Evolutionary conservation across 2,797 vertebrate genomes (phyloP).

Genomic region (Arnoldichthys spilopterus): DNA sequence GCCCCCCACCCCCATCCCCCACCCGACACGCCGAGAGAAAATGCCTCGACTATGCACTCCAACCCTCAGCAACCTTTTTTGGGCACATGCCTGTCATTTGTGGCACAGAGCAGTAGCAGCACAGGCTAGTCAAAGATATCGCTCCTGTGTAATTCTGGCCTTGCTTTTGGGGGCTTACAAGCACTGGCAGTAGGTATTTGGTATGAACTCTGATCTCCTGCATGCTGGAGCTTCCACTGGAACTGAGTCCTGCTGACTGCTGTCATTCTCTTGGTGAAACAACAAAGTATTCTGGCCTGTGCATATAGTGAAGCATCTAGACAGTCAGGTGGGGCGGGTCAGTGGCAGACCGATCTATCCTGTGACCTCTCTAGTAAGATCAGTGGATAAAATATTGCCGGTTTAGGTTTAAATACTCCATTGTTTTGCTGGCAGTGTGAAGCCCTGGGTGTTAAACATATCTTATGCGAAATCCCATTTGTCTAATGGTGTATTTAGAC

Average conservation of each 20-base stretch:
- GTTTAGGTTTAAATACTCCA: constrained; percentile 18
- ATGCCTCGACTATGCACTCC: constrained; percentile 14
- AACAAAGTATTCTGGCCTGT: constrained; percentile 5
- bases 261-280: constrained; percentile 32
- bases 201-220: constrained; percentile 4
- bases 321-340: constrained; percentile 4
- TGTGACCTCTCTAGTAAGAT: constrained; percentile 34
- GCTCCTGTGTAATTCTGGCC: constrained; percentile 26
- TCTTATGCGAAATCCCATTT: constrained; percentile 42
- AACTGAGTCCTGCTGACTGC: neutral
- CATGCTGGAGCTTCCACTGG: constrained; percentile 35
- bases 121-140: neutral
- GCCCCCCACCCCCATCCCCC: neutral
- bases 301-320: constrained; percentile 2
- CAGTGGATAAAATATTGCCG: constrained; percentile 26
- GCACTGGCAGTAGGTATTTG: neutral
- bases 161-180: constrained; percentile 29
- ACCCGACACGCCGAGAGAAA: constrained; percentile 33
- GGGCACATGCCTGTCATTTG: constrained; percentile 69
- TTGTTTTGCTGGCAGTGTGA: constrained; percentile 34
- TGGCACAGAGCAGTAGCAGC: constrained; percentile 49
- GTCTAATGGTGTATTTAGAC: constrained; percentile 43
- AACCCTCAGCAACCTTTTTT: constrained; percentile 74
- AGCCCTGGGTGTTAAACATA: constrained; percentile 22
- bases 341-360: constrained; percentile 25